Base-by-base conservation (phyloP, 2,113 vertebrate genomes). In the Halcyon senegalensis region DNA sequence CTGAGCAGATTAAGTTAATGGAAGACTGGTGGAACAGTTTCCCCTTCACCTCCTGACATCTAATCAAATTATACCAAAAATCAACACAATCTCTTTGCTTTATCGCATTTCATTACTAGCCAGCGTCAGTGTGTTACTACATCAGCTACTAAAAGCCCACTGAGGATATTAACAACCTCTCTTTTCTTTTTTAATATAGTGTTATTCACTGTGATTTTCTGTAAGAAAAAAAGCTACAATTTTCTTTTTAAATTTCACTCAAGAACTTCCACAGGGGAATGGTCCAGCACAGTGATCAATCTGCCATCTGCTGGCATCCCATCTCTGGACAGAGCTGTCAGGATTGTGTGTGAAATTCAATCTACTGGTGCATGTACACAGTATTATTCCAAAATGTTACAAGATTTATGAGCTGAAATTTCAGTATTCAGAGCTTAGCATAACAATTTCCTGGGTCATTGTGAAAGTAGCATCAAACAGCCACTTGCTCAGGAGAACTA, bases 301-400 rank as follows among this genome's bases (percentile, higher is more conserved):
- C 90, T 94, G 80, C 81, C 68, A 75, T 87, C 84, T 94, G 44
- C 78, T 94, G 88, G 70, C 60, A 62, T 73, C 50, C 53, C 53
- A 24, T 68, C 35, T 68, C 23, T 44, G 78, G 48, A 33, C 85
- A 85, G 53, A 83, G 23, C 9, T 73, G 39, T 90, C 53, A 33
- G 43, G 81, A 60, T 1, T 2, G 67, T 44, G 24, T 59, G 20
- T 76, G 86, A 92, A 93, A 83, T 43, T 60, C 44, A 80, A 46
- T n/a, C 13, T 63, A 25, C 15, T 91, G 13, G 17, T 66, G 30
- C 68, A 73, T 1, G 1, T 59, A 39, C 33, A 30, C 7, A 17
- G 20, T 50, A 44, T 28, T 84, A 66, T 51, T 90, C 43, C 35
- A 95, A 80, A 90, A 66, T 51, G 15, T 13, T 23, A 41, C 6